phyloP scores from a whole-genome alignment of 2,888 invertebrate genomes.

The Synanthedon myopaeformis region DNA sequence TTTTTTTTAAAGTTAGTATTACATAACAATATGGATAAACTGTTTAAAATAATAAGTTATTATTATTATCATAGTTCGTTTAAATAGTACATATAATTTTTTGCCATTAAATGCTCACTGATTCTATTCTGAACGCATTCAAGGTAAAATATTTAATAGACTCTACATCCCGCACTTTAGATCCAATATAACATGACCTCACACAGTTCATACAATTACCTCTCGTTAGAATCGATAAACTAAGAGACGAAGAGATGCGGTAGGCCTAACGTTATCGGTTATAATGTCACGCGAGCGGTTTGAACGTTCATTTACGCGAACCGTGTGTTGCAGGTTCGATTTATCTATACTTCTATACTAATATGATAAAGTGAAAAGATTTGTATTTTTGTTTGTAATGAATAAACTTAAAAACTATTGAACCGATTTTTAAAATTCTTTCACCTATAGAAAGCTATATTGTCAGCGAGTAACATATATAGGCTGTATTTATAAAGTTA shows the following conservation, averaged over 20 bases:
- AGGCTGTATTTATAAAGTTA: no score
- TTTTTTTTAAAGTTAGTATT: no score
- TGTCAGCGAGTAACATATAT: no score
- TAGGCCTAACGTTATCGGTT: not conserved
- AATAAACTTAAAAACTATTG: no score
- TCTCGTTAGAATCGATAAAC: not conserved
- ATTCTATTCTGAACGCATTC: not conserved
- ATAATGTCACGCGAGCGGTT: not conserved
- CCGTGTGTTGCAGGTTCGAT: not conserved
- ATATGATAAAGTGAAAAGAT: not conserved
- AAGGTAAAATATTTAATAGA: not conserved
- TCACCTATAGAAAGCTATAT: no score
- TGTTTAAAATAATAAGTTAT: no score
- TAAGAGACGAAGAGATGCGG: not conserved
- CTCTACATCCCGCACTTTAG: not conserved
- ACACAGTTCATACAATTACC: not conserved
- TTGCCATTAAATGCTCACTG: not conserved
- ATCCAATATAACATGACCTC: not conserved
- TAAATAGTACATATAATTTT: no score
- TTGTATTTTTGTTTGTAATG: no score
- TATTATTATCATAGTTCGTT: no score
- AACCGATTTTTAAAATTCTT: no score
- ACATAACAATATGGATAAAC: no score
- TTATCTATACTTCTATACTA: not conserved
- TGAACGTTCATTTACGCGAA: no score